phyloP scores from a whole-genome alignment of 1,140 invertebrate genomes.

The Tetragnatha versicolor region DNA sequence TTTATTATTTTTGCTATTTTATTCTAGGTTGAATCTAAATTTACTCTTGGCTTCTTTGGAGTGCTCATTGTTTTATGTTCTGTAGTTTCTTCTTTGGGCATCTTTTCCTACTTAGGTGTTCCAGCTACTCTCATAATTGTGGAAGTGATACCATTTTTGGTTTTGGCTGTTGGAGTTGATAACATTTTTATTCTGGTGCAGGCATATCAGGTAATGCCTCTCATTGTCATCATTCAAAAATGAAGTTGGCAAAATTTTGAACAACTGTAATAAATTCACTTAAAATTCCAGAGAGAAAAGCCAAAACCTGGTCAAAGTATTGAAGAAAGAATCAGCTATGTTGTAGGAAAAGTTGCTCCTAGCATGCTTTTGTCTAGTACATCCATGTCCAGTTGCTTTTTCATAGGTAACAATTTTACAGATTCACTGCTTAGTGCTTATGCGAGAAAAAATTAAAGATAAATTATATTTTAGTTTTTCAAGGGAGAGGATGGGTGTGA shows the following conservation, averaged over 20 bases:
- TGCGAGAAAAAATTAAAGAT: too few relatives aligned
- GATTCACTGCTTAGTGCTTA: too few relatives aligned
- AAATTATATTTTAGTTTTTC: too few relatives aligned
- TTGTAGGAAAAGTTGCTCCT: constrained; percentile 69
- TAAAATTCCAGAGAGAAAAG: constrained; percentile 56
- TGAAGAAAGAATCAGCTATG: constrained; percentile 65
- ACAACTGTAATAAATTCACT: too few relatives aligned
- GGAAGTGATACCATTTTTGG: constrained; percentile 93
- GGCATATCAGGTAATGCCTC: constrained; percentile 66
- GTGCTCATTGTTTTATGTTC: constrained; percentile 84
- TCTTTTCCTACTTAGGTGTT: constrained; percentile 81
- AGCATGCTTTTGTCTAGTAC: constrained; percentile 69
- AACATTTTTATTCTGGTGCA: constrained; percentile 95
- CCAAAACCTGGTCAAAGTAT: constrained; percentile 53
- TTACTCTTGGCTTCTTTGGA: constrained; percentile 77
- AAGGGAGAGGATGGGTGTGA: too few relatives aligned
- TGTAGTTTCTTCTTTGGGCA: constrained; percentile 82
- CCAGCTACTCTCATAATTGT: constrained; percentile 86
- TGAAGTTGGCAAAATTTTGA: too few relatives aligned
- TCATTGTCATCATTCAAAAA: too few relatives aligned
- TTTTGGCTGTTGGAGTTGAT: constrained; percentile 91
- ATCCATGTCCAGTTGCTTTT: constrained; percentile 61
- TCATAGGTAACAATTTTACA: constrained; percentile 62
- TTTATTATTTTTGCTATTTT: not conserved
- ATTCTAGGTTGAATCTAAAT: constrained; percentile 65